Base-by-base conservation (phyloP, 1,140 invertebrate genomes). In the Berghia stephanieae region DNA sequence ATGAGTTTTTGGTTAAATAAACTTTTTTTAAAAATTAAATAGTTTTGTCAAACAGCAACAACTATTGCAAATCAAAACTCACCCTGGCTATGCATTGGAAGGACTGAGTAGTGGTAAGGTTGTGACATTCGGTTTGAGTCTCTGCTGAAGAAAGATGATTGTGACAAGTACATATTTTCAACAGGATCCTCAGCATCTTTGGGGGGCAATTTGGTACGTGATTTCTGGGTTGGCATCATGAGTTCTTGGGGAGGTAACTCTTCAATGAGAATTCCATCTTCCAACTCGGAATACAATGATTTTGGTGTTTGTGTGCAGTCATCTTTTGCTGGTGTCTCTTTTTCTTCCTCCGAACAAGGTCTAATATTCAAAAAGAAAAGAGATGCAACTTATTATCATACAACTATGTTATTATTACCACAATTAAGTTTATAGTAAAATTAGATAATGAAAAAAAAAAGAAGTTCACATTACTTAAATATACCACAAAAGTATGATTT, bases 191-290 rank as follows among this genome's bases (percentile, higher is more conserved):
- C 24, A 40, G 78, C 69, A 68, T 68, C 34, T n/a, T 49, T 31
- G 18, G 18, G 3, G 31, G n/a, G 24, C 40, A 38, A 6, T 21
- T 52, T 38, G 21, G 42, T 31, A 38, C 44, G 43, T 72, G 34
- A n/a, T 3, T 49, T 71, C 44, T 60, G 21, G 4, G 75, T 78
- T 16, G 80, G 79, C 24, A 86, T 77, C 82, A 84, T 83, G 40
- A 86, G 72, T 67, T 88, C 84, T 34, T 82, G 68, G 36, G 79
- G 71, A 42, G 81, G 79, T 10, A 88, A 46, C 68, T 88, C 86
- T 71, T 85, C 83, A 27, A 85, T 71, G 6, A 83, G 67, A 49
- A 83, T 78, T 10, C 78, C 72, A 77, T 84, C 82, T 42, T 83
- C 79, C 4, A 80, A 46, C 13, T 79, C 40, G 16, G 77, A 79